Evolutionary conservation across 2,113 vertebrate genomes (phyloP).

Genomic region (Gorsachius goisagi): DNA sequence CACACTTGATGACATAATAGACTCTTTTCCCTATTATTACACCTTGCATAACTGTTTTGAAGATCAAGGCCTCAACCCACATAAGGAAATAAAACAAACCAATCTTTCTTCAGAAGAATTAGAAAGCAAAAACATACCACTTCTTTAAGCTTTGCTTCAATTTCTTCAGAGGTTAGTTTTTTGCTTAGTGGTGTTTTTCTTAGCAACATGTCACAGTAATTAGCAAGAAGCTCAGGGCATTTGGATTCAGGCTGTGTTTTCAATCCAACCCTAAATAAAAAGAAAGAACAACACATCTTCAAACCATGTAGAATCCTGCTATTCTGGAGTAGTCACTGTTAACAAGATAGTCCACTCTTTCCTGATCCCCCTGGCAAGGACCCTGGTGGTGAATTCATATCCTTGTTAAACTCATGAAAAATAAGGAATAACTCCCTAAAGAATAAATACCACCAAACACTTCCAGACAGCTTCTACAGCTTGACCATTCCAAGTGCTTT

Average conservation of each 20-base stretch:
- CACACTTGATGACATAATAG: neutral
- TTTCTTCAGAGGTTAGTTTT: constrained; percentile 98
- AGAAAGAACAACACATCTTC: constrained; percentile 2
- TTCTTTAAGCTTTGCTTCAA: constrained; percentile 98
- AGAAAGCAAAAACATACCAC: constrained; percentile 81
- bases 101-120: neutral
- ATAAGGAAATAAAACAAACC: constrained; percentile 10
- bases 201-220: constrained; percentile 99
- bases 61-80: neutral
- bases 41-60: neutral
- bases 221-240: constrained; percentile 97
- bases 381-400: neutral
- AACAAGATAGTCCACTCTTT: neutral
- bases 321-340: neutral
- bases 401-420: neutral
- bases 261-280: constrained; percentile 86
- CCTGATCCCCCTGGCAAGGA: neutral
- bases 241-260: constrained; percentile 99
- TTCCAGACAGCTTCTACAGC: neutral
- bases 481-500: neutral
- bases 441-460: neutral
- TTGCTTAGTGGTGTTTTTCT: constrained; percentile 99
- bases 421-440: neutral
- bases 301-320: neutral
- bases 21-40: neutral